phyloP scores from a whole-genome alignment of 2,797 vertebrate genomes.

The Lacerta agilis region DNA sequence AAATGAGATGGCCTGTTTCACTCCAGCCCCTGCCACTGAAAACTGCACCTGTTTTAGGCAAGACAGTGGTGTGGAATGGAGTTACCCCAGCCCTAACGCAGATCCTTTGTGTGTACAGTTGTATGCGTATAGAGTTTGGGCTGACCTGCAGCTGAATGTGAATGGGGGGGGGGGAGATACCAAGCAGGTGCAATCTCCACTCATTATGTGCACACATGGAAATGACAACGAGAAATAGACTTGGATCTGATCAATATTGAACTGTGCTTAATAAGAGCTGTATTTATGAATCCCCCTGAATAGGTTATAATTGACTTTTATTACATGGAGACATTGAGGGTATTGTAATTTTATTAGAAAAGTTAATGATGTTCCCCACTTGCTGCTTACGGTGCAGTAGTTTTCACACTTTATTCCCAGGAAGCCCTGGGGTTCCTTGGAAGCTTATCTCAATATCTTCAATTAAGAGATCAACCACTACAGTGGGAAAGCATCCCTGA shows the following conservation, averaged over 20 bases:
- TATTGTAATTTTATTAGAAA: not conserved
- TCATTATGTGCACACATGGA: not conserved
- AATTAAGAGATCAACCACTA: not conserved
- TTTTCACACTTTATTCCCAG: not conserved
- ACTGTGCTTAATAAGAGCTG: not conserved
- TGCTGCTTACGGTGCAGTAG: not conserved
- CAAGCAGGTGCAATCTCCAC: not conserved
- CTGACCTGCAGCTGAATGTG: not conserved
- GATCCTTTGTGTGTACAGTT: not conserved
- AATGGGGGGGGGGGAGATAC: not conserved
- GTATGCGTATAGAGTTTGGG: not conserved
- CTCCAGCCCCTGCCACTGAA: not conserved
- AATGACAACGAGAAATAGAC: not conserved
- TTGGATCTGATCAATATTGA: not conserved
- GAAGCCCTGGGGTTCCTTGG: not conserved
- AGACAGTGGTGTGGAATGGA: not conserved
- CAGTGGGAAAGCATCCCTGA: not conserved
- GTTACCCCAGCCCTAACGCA: not conserved
- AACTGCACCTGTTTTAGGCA: not conserved
- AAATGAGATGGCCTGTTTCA: not conserved
- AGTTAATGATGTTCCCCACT: not conserved
- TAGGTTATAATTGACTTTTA: not conserved
- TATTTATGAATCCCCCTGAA: not conserved
- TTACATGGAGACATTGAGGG: not conserved
- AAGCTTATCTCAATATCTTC: not conserved